Evolutionary conservation across 2,888 invertebrate genomes (phyloP), one percentile per base, ranked within the genome.

Genomic region (Anarsia innoxiella): DNA sequence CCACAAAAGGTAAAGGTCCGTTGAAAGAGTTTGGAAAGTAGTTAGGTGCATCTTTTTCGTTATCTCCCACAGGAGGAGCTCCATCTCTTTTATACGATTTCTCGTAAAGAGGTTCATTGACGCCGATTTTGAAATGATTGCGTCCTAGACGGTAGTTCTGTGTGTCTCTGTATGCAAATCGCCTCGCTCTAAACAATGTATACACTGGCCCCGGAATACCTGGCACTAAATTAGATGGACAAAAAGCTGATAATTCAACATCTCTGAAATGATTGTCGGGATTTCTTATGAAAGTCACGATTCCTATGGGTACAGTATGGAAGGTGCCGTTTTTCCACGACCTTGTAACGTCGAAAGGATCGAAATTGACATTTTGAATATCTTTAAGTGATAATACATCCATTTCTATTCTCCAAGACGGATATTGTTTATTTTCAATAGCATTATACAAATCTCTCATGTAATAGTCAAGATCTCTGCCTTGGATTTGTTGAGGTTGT

Each of bases 381-480:
- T 73, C 56, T 9, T 63, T 44, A 29, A 48, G 45, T 2, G 59
- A 59, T 42, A 76, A 46, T 1, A 77, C 50, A 41, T 77, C 71
- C 55, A 77, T 64, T 31, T 76, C 72, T 11, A 76, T 33, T 37
- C 46, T 66, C 76, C 75, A 78, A 8, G 65, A 45, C 1, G 77
- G 76, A 42, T 59, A 67, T 5, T 90, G 75, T 40, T 89, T 90
- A 12, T 83, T 84, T 5, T 89, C 90, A 44, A 97, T 95, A n/a
- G 93, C 89, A 69, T 96, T 94, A 73, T 92, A 96, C 2, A 68
- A 42, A 79, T 97, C 96, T 40, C 93, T 88, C 39, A 90, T 90
- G 16, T 88, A 86, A 63, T 95, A 96, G 75, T 96, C 96, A 0
- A 94, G 93, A 73, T 96, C 94, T 12, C 76, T 62, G 1, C 88